These are phyloP conservation scores for Ditylenchus dipsaci DNA, from an alignment of 1,140 invertebrate genomes.

Conservation along the genomic window DNA sequence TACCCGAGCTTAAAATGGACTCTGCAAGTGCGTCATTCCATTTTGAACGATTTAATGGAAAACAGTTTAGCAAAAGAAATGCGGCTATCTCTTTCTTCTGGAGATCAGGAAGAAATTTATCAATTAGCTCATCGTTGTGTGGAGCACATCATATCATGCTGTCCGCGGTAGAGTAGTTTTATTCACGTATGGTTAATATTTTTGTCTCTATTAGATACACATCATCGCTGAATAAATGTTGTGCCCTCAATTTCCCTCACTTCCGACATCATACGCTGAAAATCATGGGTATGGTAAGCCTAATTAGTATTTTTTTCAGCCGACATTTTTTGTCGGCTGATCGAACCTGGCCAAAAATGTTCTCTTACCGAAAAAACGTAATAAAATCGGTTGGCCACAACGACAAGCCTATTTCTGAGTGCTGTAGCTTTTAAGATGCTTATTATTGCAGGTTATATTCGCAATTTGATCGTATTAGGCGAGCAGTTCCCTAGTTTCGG, in stretches of 20 bases:
- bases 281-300: slow-evolving; percentile 3
- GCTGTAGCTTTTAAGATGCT: too few relatives aligned
- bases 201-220: slow-evolving; percentile 7
- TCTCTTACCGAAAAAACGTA: too few relatives aligned
- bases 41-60: too few relatives aligned
- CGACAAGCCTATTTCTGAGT: too few relatives aligned
- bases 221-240: slow-evolving; percentile 18
- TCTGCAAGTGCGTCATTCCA: background rate
- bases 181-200: background rate
- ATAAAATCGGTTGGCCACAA: too few relatives aligned
- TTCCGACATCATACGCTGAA: slow-evolving; percentile 18
- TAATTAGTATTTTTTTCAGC: too few relatives aligned
- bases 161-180: slow-evolving; percentile 2
- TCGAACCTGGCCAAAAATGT: too few relatives aligned
- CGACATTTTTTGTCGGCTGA: too few relatives aligned
- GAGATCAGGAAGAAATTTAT: slow-evolving; percentile 2
- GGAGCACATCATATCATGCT: background rate
- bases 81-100: background rate
- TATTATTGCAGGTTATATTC: slow-evolving; percentile 7
- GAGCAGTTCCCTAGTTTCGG: background rate
- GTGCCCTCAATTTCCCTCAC: slow-evolving; percentile 14
- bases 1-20: slow-evolving; percentile 5
- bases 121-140: background rate
- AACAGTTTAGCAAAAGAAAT: background rate
- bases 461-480: slow-evolving; percentile 16